Percentiles rank a stretch among this genome's conserved stretches.
Conservation (phyloP, 2,888 invertebrate species). For the Chelonus formosanus region DNA sequence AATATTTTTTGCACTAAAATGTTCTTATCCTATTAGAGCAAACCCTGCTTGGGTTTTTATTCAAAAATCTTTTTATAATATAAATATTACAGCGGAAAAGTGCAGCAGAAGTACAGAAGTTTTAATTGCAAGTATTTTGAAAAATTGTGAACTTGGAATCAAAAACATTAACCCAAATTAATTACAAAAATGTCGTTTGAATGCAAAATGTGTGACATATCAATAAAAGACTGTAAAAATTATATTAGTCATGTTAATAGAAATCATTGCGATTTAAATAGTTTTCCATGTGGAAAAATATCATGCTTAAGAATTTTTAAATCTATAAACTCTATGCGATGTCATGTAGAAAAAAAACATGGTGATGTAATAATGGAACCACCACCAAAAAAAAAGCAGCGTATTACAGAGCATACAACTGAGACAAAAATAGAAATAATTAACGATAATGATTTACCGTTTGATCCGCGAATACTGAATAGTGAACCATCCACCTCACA, state of each 20-base stretch:
- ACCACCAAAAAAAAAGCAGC: neutral
- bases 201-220: constrained; percentile 7
- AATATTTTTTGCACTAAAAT: constrained; percentile 19
- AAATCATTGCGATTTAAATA: constrained; percentile 4
- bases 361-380: neutral
- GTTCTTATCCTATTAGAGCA: constrained; percentile 8
- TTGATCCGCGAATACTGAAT: constrained; percentile 5
- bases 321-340: constrained; percentile 15
- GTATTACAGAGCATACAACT: neutral
- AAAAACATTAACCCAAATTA: constrained; percentile 23
- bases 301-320: constrained; percentile 22
- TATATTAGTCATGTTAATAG: constrained; percentile 15
- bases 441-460: neutral
- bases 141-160: neutral
- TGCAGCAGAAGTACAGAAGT: neutral
- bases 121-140: constrained; percentile 18
- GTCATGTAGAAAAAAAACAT: constrained; percentile 12
- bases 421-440: constrained; percentile 10
- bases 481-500: constrained; percentile 10
- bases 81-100: neutral
- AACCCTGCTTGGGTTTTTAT: constrained; percentile 12
- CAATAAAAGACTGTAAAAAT: neutral
- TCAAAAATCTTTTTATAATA: constrained; percentile 21
- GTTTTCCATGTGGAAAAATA: constrained; percentile 17
- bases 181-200: constrained; percentile 11